These are phyloP conservation scores for Plotosus lineatus DNA, from an alignment of 2,113 vertebrate species.

Conservation along the genomic window DNA sequence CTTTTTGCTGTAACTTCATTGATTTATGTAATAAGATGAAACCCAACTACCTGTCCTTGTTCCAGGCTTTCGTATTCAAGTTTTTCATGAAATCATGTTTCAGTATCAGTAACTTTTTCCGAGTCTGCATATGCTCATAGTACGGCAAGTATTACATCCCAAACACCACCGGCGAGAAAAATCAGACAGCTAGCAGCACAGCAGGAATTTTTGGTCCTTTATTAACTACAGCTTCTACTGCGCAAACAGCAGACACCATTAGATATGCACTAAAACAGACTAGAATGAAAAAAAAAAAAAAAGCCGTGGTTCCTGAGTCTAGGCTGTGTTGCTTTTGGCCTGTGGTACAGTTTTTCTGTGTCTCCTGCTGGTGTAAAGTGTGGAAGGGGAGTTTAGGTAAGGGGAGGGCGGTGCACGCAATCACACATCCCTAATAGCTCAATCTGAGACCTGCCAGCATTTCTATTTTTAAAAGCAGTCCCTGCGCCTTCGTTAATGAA, in stretches of 20 bases:
- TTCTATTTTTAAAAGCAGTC: conserved; percentile 58
- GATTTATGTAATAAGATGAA: background rate
- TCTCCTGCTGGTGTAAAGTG: conserved; percentile 48
- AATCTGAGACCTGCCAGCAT: conserved; percentile 54
- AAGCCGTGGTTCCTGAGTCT: conserved; percentile 2
- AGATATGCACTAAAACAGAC: conserved; percentile 29
- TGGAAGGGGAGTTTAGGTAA: conserved; percentile 31
- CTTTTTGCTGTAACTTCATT: background rate
- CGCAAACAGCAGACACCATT: conserved; percentile 41
- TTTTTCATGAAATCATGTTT: conserved; percentile 7
- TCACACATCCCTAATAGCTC: conserved; percentile 58
- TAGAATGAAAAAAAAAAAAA: conserved; percentile 21
- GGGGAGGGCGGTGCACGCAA: conserved; percentile 47
- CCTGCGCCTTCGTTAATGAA: conserved; percentile 56
- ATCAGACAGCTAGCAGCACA: conserved; percentile 12
- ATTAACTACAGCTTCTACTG: conserved; percentile 15
- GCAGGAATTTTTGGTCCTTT: conserved; percentile 11
- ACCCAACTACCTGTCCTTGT: background rate
- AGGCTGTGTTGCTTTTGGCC: conserved; percentile 32
- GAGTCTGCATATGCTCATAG: conserved; percentile 3
- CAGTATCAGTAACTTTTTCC: background rate
- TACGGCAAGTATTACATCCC: background rate
- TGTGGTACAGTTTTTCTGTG: conserved; percentile 42
- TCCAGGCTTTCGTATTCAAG: background rate
- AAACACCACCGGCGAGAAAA: background rate